Evolutionary conservation across 2,113 vertebrate genomes (phyloP), one percentile per base, ranked within the genome.

Genomic region (Ardeotis arabs): DNA sequence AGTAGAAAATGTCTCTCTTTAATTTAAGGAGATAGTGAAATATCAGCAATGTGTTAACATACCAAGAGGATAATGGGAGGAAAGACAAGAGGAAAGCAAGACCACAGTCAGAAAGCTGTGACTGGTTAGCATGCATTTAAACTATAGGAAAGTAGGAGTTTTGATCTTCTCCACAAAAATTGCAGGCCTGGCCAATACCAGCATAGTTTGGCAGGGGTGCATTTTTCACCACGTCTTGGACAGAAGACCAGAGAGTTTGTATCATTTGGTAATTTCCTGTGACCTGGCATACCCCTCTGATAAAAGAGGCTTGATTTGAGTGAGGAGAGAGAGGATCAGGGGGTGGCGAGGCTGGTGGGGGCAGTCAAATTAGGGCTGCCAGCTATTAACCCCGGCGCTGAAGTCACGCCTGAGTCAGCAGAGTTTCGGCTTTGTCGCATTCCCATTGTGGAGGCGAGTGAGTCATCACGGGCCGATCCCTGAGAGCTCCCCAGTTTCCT

Each of bases 321-420:
- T 6, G n/a, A 41, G 58, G 80, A 33, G 50, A 20, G 77, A 64
- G 92, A 27, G 73, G 37, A 28, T 4, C 15, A 25, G 59, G 68
- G 67, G 56, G 55, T 23, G 62, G 27, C 0, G 17, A 60, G 88
- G 91, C 72, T 58, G 55, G 12, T 56, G 72, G 78, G 92, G 81
- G 39, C 84, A 85, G 90, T 37, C 28, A 11, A 3, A 22, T 39
- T 12, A 87, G 88, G 64, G 53, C 88, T 76, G 69, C 63, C 73
- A 82, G 62, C 44, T 35, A 35, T 67, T 94, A 78, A 90, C 85
- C 93, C 79, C 5, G 75, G 64, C 1, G 12, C 94, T 95, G 77
- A n/a, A 90, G 91, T 87, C 93, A 84, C 6, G 29, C 91, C 91
- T 97, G 96, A 97, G 84, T 97, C 97, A 97, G 97, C 96, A 73